A percentile compares a stretch with the other conserved stretches of the same genome.
These are phyloP conservation scores for Drosophila cyrtoloma DNA, from an alignment of 2,888 invertebrate species.

Conservation along the genomic window DNA sequence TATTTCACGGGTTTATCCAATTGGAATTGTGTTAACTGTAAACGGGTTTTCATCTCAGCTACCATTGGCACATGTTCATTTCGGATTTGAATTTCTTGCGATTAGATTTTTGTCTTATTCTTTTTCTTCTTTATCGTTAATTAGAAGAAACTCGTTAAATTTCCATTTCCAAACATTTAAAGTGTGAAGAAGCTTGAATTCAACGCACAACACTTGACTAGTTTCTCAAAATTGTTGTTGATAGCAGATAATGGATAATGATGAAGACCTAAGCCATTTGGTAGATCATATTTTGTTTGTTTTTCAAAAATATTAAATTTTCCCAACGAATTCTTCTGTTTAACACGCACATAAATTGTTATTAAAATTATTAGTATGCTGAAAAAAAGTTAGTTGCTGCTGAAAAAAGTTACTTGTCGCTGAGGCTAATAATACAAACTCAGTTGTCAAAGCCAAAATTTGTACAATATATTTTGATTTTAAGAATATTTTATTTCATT, in stretches of 20 bases:
- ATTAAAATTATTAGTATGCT: no score
- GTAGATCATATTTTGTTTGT: no score
- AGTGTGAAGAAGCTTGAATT: no score
- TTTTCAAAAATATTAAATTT: no score
- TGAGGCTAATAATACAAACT: neutral
- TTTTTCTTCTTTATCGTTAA: no score
- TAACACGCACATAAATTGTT: no score
- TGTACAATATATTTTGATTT: neutral
- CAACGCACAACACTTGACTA: no score
- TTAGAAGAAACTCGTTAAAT: no score
- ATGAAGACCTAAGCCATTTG: no score
- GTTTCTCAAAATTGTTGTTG: no score
- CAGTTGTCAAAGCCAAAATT: rapidly evolving
- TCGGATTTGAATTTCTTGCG: neutral
- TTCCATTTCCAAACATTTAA: neutral
- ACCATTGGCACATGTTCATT: conserved; percentile 51
- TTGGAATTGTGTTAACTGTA: conserved; percentile 70
- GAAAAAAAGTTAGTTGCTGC: neutral
- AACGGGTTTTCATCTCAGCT: conserved; percentile 57
- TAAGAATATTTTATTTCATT: neutral
- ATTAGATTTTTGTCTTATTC: neutral
- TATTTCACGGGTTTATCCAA: conserved; percentile 62
- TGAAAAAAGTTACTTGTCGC: neutral
- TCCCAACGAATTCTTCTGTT: no score
- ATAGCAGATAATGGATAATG: no score